These are phyloP conservation scores for Seira ritae DNA, from an alignment of 2,888 invertebrate genomes.

Conservation along the genomic window DNA sequence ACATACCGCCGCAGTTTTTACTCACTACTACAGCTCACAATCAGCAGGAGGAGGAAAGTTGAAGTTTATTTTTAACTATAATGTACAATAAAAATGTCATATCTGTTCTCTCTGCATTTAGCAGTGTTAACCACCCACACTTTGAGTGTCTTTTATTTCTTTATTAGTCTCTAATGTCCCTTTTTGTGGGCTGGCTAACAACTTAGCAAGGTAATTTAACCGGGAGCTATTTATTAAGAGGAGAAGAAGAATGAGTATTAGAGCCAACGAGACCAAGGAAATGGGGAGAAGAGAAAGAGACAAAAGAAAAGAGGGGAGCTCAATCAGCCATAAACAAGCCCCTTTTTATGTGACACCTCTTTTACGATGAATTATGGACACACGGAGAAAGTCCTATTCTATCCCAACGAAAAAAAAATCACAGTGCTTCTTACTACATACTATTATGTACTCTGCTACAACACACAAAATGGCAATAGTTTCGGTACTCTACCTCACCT, in stretches of 20 bases:
- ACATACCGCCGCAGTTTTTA: too few relatives aligned
- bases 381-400: not conserved
- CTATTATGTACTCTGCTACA: not conserved
- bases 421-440: not conserved
- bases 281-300: conserved; percentile 25
- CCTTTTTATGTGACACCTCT: conserved; percentile 63
- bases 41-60: not conserved
- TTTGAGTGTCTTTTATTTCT: conserved; percentile 57
- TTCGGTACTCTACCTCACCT: not conserved
- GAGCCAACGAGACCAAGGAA: not conserved
- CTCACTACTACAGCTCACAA: too few relatives aligned
- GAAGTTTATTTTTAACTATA: not conserved
- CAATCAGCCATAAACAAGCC: conserved; percentile 64
- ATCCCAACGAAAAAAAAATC: not conserved
- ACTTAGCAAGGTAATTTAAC: conserved; percentile 62
- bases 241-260: not conserved
- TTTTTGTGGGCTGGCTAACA: conserved; percentile 57
- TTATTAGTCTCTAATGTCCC: conserved; percentile 61
- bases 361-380: conserved; percentile 59
- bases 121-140: conserved; percentile 30
- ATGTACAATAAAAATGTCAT: not conserved
- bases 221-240: conserved; percentile 40
- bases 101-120: conserved; percentile 16
- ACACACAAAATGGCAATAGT: not conserved
- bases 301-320: conserved; percentile 44